These are phyloP conservation scores for Dryobates pubescens DNA, from an alignment of 2,797 vertebrate genomes.

Conservation along the genomic window DNA sequence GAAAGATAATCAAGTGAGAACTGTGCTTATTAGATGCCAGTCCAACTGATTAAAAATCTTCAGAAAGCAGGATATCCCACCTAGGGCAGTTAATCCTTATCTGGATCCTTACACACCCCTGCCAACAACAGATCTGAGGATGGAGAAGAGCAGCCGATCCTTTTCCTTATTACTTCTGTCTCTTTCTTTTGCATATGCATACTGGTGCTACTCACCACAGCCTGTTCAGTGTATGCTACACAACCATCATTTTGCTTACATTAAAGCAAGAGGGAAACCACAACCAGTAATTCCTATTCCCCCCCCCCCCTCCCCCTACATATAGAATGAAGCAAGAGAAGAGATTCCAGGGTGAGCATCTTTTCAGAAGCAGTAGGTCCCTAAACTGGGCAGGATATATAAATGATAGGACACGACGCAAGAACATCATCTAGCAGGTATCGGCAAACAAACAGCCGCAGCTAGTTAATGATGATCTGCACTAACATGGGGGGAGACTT, in stretches of 20 bases:
- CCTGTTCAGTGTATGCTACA: accelerated
- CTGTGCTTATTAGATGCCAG: conserved; percentile 17
- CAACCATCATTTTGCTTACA: background rate
- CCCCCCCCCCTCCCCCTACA: accelerated
- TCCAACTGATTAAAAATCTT: conserved; percentile 42
- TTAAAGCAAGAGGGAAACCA: background rate
- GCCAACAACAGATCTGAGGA: conserved; percentile 13
- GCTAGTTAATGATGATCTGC: conserved; percentile 51
- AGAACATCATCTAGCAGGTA: background rate
- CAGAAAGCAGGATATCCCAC: conserved; percentile 53
- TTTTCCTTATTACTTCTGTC: conserved; percentile 13
- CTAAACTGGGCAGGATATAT: background rate
- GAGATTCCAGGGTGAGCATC: background rate
- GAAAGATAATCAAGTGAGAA: conserved; percentile 39
- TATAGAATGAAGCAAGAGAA: background rate
- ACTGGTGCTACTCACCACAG: background rate
- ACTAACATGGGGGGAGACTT: conserved; percentile 38
- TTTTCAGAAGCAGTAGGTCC: background rate
- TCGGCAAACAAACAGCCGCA: conserved; percentile 20
- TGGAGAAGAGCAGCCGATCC: background rate
- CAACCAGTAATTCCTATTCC: background rate
- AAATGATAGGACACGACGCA: background rate
- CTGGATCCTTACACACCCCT: conserved; percentile 9
- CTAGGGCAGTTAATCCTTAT: conserved; percentile 50
- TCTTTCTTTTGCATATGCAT: background rate